Evolutionary conservation across 2,113 vertebrate species (phyloP), one percentile per base, ranked within the genome.

Genomic region (Leptocoma aspasia): DNA sequence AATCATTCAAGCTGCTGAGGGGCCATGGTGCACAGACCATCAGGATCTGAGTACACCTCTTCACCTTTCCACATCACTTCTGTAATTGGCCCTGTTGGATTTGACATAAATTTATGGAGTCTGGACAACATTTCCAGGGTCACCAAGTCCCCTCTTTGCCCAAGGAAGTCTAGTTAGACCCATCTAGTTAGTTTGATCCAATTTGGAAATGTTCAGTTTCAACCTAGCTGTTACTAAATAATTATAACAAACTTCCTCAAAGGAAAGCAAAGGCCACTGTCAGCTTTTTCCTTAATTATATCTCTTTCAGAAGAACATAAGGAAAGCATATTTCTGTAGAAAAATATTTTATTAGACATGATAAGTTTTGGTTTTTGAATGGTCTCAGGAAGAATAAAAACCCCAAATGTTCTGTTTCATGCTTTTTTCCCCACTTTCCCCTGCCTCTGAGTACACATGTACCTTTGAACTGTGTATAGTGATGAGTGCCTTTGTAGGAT

Each of bases 401-500:
- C 3, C 11, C 5, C 10, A 57, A 39, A 50, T 80, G 13, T 59
- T 76, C 11, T 59, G 1, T 75, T 68, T 54, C 3, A 31, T 69
- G 45, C 1, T 31, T 6, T 22, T 61, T 66, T 27, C 1, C 5
- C 3, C 11, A 11, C 6, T 44, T 68, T 7, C 2, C 17, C 7
- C 8, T 60, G 6, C 7, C 16, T 57, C 17, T 33, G 7, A 35
- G 9, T n/a, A 13, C 8, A 4, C 17, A 4, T 3, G 22, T 59
- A 12, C 49, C 57, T 88, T 44, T 60, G 75, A 90, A 68, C 37
- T 52, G 20, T 50, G 6, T 1, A 1, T 50, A 66, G 22, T 39
- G 26, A 30, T 3, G 2, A 24, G 8, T 79, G 33, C 44, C 78
- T 93, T 47, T 79, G 64, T 70, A 49, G 30, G 8, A 41, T 56